Base-by-base conservation (phyloP, 2,888 invertebrate genomes). In the Kryphioiulus occultus region DNA sequence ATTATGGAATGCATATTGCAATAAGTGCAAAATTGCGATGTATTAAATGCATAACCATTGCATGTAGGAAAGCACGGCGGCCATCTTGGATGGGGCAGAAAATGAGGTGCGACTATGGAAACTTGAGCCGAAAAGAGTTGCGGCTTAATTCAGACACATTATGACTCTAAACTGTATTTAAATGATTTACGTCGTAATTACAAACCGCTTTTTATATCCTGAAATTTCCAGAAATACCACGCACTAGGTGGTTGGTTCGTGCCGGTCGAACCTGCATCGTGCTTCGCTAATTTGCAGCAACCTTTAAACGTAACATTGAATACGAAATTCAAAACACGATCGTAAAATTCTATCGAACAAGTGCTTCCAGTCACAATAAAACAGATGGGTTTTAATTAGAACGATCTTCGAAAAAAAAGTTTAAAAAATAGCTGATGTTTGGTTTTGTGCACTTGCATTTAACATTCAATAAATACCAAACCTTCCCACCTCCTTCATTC, bases 171-270 rank as follows among this genome's bases (percentile, higher is more conserved):
- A 78, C 78, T 78, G 78, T 30, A 78, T 78, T 78, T 78, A 78
- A 78, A 78, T 78, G 78, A 78, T 78, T 78, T 78, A 78, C 78
- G 78, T 78, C 78, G 78, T 30, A 78, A 78, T 78, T 78, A 78
- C 78, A 17, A 78, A 78, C 78, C 78, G 26, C 78, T 78, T 78
- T 78, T 78, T 78, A 78, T 30, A 78, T 78, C 78, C 78, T 78
- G 78, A 78, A 78, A 78, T 30, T 78, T 30, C 30, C 78, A 78
- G 78, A 78, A 78, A 78, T 78, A 78, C 78, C 78, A 30, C 78
- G 26, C 30, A 26, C 78, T 17, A 78, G 78, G 78, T 78, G 78
- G 78, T 78, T 78, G 78, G 78, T 78, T 78, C 15, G 78, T 26
- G 30, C 78, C 78, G 30, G 78, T 78, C 30, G 78, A 5, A 26